Evolutionary conservation across 2,113 vertebrate species (phyloP).

Genomic region (Pteropus alecto): DNA sequence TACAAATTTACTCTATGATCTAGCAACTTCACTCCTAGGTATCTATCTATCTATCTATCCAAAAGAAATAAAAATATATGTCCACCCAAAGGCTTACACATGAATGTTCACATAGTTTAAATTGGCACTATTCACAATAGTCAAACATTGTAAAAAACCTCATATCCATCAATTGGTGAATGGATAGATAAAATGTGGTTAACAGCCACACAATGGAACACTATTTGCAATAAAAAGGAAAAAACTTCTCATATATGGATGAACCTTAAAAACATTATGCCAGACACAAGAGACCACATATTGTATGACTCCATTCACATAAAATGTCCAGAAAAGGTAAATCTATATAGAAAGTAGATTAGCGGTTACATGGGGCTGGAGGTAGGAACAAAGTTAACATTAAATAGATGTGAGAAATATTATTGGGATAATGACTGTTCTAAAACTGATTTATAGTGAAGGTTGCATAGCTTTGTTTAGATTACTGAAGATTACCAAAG

Average conservation of each 20-base stretch:
- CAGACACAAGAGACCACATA: not conserved
- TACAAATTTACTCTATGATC: not conserved
- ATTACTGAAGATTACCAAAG: not conserved
- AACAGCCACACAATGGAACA: not conserved
- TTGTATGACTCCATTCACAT: not conserved
- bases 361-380: not conserved
- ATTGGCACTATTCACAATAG: not conserved
- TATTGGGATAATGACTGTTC: not conserved
- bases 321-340: not conserved
- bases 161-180: not conserved
- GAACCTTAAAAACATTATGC: not conserved
- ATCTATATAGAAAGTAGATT: not conserved
- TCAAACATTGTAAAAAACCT: not conserved
- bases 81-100: not conserved
- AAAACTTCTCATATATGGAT: not conserved
- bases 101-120: not conserved
- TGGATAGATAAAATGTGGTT: not conserved
- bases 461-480: not conserved
- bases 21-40: not conserved
- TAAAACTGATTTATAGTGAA: not conserved
- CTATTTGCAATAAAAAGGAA: conserved; percentile 24
- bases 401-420: not conserved
- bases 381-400: not conserved
- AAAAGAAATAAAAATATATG: conserved; percentile 9
- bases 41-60: not conserved